Base-by-base conservation (phyloP, 2,888 invertebrate genomes). In the Oeneis ivallda region DNA sequence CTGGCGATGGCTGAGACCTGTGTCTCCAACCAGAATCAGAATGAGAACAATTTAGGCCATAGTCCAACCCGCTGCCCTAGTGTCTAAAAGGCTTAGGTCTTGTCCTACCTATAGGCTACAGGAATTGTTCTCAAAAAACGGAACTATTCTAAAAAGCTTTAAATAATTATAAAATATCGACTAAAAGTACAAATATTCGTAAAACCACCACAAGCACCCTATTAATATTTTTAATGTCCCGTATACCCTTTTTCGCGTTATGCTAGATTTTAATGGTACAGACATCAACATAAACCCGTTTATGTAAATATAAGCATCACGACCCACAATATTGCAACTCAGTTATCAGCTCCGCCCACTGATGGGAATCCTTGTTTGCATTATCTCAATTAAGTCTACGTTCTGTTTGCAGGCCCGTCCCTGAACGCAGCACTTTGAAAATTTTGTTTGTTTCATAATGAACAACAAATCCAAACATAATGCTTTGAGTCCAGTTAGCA, bases 321-420 rank as follows among this genome's bases (percentile, higher is more conserved):
- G 57, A 68, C 68, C 65, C 66, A 64, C 62, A 53, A 62, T 65
- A 50, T 19, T 71, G 72, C 72, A 71, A 70, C 62, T 68, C 70
- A 70, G 71, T 70, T 66, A 81, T 83, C 84, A 81, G 83, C 80
- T 79, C 74, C 77, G 77, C 77, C 78, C 77, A 77, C 78, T 79
- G 82, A 82, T 83, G 81, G 80, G 79, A 82, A 82, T 81, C 81
- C 84, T 85, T 89, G 87, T 90, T 91, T 88, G 81, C 84, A 81
- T 85, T 84, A 86, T 87, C 84, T 87, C 87, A 89, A 89, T 90
- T 89, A 89, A 90, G 87, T 85, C 85, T 86, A 84, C 84, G 85
- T 86, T 85, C 82, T 88, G 86, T 88, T 87, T 88, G 81, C 81
- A 69, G 75, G 79, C 74, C 74, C 74, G 75, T 76, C 75, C 76